These are phyloP conservation scores for Melanitta fusca DNA, from an alignment of 2,797 vertebrate genomes.

Conservation along the genomic window DNA sequence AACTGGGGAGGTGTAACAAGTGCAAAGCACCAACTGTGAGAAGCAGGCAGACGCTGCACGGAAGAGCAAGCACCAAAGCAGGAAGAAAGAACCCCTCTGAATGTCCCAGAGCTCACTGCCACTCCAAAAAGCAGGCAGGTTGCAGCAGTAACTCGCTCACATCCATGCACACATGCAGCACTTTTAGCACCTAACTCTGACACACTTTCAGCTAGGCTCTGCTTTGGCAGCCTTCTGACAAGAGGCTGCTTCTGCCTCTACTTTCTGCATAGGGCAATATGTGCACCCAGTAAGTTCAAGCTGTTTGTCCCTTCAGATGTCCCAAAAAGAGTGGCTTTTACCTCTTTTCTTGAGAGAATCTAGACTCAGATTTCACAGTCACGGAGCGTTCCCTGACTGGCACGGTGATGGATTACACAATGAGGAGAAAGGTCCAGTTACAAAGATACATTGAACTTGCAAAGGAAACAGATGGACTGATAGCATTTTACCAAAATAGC, in stretches of 20 bases:
- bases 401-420: background rate
- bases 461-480: constrained; percentile 33
- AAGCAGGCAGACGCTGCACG: constrained; percentile 1
- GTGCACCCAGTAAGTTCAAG: background rate
- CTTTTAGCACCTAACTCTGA: background rate
- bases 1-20: background rate
- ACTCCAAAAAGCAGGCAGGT: background rate
- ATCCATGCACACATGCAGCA: background rate
- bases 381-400: constrained; percentile 36
- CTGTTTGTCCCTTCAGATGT: constrained; percentile 21
- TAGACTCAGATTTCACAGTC: constrained; percentile 58
- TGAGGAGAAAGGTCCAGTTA: constrained; percentile 35
- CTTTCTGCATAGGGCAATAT: background rate
- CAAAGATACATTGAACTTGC: constrained; percentile 22
- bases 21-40: background rate
- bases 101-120: background rate
- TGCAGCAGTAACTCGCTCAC: background rate
- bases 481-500: background rate
- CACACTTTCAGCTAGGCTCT: background rate
- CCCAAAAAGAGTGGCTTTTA: constrained; percentile 50
- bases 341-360: constrained; percentile 64
- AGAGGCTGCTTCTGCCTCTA: background rate
- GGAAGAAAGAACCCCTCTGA: background rate
- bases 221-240: background rate
- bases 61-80: background rate